Evolutionary conservation across 2,888 invertebrate species (phyloP).

Genomic region (Phaedon cochleariae): DNA sequence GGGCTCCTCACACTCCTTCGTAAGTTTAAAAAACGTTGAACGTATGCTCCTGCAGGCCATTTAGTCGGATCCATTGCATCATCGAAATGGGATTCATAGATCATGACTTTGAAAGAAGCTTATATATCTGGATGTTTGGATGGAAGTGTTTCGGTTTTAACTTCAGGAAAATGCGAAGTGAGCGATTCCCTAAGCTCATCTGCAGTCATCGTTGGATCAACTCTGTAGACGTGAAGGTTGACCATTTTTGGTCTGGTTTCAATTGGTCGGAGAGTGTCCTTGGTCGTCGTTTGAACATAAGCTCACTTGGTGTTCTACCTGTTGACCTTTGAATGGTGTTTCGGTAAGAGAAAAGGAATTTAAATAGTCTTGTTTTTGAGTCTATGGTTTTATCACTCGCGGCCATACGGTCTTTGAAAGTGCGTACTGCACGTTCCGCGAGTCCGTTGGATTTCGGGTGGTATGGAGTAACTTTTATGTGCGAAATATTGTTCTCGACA

Average conservation of each 20-base stretch:
- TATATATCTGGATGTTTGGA: conserved; percentile 13
- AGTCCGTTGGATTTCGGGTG: too few species aligned
- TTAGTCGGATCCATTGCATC: conserved; percentile 8
- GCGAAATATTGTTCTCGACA: too few species aligned
- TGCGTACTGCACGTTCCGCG: too few species aligned
- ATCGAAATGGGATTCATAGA: conserved; percentile 6
- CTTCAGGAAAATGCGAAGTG: conserved; percentile 5
- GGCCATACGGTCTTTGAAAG: too few species aligned
- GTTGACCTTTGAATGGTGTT: too few species aligned
- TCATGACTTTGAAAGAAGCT: conserved; percentile 3
- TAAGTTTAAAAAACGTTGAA: conserved; percentile 11
- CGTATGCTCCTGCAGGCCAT: conserved; percentile 12
- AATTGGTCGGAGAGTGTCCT: too few species aligned
- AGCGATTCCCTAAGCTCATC: neutral
- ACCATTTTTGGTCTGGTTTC: neutral
- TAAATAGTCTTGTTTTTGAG: too few species aligned
- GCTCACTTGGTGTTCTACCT: too few species aligned
- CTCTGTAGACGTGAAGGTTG: neutral
- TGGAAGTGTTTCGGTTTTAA: neutral
- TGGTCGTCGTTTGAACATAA: too few species aligned
- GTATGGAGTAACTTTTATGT: too few species aligned
- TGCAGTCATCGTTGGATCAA: neutral
- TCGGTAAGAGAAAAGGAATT: too few species aligned
- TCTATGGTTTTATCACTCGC: too few species aligned
- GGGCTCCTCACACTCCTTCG: neutral